These are phyloP conservation scores for Oophaga sylvatica DNA, from an alignment of 2,797 vertebrate species.

Conservation along the genomic window DNA sequence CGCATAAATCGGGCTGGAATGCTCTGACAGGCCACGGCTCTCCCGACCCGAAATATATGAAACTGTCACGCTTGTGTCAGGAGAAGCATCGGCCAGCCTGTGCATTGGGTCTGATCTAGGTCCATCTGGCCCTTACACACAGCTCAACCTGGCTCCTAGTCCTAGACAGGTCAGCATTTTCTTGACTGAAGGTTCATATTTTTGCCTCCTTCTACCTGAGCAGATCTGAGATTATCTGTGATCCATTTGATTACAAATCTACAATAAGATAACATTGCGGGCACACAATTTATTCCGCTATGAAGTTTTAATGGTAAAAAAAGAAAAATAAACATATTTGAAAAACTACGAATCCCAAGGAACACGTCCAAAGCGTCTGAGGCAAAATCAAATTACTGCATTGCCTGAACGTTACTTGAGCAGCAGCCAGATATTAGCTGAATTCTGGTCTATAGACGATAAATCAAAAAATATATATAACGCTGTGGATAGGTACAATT, in stretches of 20 bases:
- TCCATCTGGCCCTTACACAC: no score
- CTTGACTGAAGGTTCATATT: background rate
- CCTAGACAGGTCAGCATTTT: no score
- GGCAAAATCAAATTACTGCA: constrained; percentile 56
- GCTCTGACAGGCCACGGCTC: no score
- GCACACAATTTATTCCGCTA: background rate
- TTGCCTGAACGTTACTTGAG: constrained; percentile 48
- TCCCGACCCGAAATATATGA: no score
- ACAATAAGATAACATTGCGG: background rate
- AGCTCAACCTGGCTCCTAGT: no score
- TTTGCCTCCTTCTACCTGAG: background rate
- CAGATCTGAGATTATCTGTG: background rate
- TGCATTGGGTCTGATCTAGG: no score
- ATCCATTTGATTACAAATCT: constrained; percentile 14
- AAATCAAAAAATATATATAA: constrained; percentile 55
- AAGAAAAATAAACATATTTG: constrained; percentile 52
- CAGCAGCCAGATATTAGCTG: constrained; percentile 50
- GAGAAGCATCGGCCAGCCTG: no score
- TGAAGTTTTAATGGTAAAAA: constrained; percentile 42
- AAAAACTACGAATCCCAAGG: constrained; percentile 36
- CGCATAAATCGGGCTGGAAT: no score
- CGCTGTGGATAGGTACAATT: constrained; percentile 46
- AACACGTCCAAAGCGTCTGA: constrained; percentile 50
- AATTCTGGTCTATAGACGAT: constrained; percentile 43
- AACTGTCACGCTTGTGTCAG: no score